Evolutionary conservation across 2,113 vertebrate genomes (phyloP), one percentile per base, ranked within the genome.

Genomic region (Chitala chitala): DNA sequence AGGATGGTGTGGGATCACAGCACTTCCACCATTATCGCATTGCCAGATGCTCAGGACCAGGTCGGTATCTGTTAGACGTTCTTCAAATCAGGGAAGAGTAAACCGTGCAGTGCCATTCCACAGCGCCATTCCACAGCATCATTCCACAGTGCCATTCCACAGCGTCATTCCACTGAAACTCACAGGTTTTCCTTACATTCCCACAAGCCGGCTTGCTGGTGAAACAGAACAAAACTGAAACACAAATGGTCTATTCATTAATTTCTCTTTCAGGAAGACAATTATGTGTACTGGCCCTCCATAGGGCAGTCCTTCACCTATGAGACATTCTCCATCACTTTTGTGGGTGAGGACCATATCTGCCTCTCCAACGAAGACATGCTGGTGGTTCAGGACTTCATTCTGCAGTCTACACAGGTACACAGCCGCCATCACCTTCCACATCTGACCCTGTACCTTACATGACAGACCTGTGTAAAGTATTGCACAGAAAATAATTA

Each of bases 1-100:
- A 94, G 91, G 70, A 95, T 98, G 94, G 91, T 98, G 84, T 98
- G 95, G 95, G 96, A 99, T 70, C 94, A 97, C 78, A 93, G 93
- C 50, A 87, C 92, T 13, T 93, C 93, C 80, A 84, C 94, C 17
- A 90, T 98, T 44, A 89, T 99, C 70, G 87, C 92, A 87, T 91
- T 99, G 80, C 92, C 92, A 55, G 93, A 95, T 63, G 84, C 90
- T 73, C 93, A 93, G 78, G 89, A 85, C 73, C 93, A 92, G 93
- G 96, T 98, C 83, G 81, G 88, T 73, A 63, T n/a, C 22, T 29
- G 42, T 26, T 59, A 29, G 10, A 22, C 26, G 36, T 31, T 13
- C 10, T 12, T 4, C 12, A 46, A 5, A 46, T 12, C 5, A 46
- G 12, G 10, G 31, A 63, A 15, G 38, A 63, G n/a, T 7, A 33